These are phyloP conservation scores for Drosophila longiperda DNA, from an alignment of 2,888 invertebrate genomes.

Conservation along the genomic window DNA sequence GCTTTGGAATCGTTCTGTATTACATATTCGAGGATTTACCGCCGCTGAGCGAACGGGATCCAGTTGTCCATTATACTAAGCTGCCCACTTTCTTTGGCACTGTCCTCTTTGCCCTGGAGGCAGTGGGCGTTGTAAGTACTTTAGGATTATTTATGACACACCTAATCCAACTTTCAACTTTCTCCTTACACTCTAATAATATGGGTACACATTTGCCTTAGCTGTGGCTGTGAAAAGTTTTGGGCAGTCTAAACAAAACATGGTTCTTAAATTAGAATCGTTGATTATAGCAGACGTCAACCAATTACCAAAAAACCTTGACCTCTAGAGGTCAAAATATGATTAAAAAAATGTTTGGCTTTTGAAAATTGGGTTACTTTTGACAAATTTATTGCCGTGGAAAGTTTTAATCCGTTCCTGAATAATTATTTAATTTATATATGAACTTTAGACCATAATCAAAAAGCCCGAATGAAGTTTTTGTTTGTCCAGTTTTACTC, in stretches of 20 bases:
- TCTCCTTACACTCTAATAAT: neutral
- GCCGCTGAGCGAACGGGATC: constrained; percentile 84
- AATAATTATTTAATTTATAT: neutral
- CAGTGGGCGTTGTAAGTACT: constrained; percentile 90
- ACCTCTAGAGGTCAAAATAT: neutral
- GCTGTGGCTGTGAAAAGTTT: neutral
- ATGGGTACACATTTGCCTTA: neutral
- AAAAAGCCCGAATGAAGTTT: neutral
- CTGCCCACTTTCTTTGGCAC: constrained; percentile 96
- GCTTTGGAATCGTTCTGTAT: constrained; percentile 92
- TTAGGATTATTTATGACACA: accelerated
- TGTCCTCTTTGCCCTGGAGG: constrained; percentile 96
- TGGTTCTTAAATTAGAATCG: neutral
- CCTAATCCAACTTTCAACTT: neutral
- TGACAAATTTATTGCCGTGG: neutral
- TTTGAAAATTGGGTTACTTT: neutral
- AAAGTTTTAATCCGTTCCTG: neutral
- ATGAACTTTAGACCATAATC: neutral
- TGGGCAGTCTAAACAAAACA: neutral
- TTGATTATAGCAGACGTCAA: neutral
- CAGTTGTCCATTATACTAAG: constrained; percentile 86
- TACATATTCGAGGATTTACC: constrained; percentile 91
- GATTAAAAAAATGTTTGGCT: neutral
- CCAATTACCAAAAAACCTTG: neutral
- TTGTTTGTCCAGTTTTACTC: neutral